A percentile compares a stretch with the other conserved stretches of the same genome.
These are phyloP conservation scores for Drosophila borealis DNA, from an alignment of 2,888 invertebrate species.

Conservation along the genomic window DNA sequence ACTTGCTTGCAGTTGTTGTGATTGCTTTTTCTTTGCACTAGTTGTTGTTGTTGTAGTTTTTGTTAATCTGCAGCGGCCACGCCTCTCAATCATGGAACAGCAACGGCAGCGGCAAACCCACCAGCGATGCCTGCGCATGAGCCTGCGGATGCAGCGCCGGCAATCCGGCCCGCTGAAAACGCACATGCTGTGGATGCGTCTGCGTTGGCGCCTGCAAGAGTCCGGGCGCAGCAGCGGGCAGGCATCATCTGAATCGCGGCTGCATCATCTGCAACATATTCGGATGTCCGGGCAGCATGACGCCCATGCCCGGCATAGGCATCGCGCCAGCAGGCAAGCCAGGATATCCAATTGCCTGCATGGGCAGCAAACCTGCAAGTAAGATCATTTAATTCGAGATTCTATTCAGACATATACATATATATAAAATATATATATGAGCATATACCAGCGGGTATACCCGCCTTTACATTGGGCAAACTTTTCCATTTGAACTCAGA, in stretches of 20 bases:
- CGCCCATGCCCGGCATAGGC: slow-evolving; percentile 85
- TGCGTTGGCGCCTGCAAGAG: slow-evolving; percentile 82
- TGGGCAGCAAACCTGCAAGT: slow-evolving; percentile 81
- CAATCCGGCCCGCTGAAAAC: slow-evolving; percentile 70
- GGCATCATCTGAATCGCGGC: slow-evolving; percentile 94
- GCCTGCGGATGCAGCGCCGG: slow-evolving; percentile 66
- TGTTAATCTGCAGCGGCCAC: slow-evolving; percentile 7
- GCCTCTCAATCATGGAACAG: slow-evolving; percentile 79
- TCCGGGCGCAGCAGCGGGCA: slow-evolving; percentile 86
- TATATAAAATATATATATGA: too few relatives aligned
- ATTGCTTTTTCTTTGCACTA: slow-evolving; percentile 44
- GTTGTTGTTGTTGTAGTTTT: slow-evolving; percentile 31
- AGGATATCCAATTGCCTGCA: slow-evolving; percentile 83
- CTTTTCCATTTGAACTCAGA: too few relatives aligned
- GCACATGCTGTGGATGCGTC: slow-evolving; percentile 81
- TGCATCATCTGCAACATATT: slow-evolving; percentile 89
- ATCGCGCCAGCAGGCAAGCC: slow-evolving; percentile 79
- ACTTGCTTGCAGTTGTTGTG: slow-evolving; percentile 65
- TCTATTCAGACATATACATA: too few relatives aligned
- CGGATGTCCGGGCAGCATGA: slow-evolving; percentile 86
- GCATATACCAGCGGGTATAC: accelerated
- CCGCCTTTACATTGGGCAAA: too few relatives aligned
- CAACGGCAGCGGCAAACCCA: slow-evolving; percentile 83
- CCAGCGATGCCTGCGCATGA: slow-evolving; percentile 84
- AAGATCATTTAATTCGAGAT: neutral